Percentiles rank a stretch among this genome's conserved stretches.
Conservation (phyloP, 2,888 invertebrate species). For the Pteria penguin region DNA sequence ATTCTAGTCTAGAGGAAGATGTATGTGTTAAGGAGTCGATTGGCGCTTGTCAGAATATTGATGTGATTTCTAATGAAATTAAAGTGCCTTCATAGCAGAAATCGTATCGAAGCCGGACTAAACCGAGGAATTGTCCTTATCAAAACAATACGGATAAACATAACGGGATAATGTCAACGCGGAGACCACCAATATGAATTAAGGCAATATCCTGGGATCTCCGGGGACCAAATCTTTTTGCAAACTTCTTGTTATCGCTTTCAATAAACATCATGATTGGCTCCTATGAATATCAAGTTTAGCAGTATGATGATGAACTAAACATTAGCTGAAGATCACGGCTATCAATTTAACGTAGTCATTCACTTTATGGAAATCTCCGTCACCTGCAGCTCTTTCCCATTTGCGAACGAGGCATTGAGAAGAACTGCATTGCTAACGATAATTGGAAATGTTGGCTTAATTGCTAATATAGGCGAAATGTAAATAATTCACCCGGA, state of each 20-base stretch:
- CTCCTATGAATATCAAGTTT: constrained; percentile 19
- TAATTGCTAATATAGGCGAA: constrained; percentile 24
- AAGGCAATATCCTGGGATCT: background rate
- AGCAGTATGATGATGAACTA: constrained; percentile 21
- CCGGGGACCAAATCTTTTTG: background rate
- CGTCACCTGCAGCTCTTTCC: constrained; percentile 30
- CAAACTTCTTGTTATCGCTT: background rate
- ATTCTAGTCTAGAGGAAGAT: constrained; percentile 50
- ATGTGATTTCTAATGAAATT: constrained; percentile 26
- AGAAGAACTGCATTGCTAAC: background rate
- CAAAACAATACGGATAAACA: background rate
- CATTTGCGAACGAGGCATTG: background rate
- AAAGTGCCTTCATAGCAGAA: background rate
- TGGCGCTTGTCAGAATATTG: constrained; percentile 15
- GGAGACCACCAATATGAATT: background rate
- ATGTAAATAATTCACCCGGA: constrained; percentile 24
- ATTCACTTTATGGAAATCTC: background rate
- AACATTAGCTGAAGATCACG: constrained; percentile 36
- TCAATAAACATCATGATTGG: constrained; percentile 20
- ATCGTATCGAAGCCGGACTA: background rate
- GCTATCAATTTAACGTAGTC: constrained; percentile 11
- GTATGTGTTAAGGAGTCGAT: background rate
- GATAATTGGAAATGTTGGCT: background rate
- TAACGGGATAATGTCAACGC: background rate
- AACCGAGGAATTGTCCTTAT: background rate